phyloP scores from a whole-genome alignment of 1,140 invertebrate species.

The Pomacea maculata region DNA sequence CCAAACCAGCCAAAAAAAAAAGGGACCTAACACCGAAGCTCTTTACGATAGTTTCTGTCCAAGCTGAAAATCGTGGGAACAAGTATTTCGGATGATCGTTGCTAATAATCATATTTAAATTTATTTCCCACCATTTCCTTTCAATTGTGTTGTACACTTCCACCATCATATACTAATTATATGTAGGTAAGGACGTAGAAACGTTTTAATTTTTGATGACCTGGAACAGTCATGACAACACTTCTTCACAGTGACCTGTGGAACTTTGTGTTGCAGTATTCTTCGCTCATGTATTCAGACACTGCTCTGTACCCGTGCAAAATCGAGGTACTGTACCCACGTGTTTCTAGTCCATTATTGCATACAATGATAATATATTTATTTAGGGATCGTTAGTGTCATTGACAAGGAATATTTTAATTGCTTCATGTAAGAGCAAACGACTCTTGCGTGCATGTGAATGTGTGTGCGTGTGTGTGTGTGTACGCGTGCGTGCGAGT shows the following conservation, averaged over 20 bases:
- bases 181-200: no score
- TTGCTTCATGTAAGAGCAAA: background rate
- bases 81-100: no score
- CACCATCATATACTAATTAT: no score
- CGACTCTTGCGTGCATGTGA: background rate
- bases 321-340: conserved; percentile 21
- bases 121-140: background rate
- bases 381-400: no score
- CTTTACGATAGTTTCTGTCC: no score
- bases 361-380: no score
- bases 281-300: conserved; percentile 19
- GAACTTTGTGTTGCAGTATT: conserved; percentile 17
- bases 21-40: no score
- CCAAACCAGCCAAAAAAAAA: no score
- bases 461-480: conserved; percentile 1
- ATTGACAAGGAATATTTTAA: background rate
- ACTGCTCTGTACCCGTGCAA: conserved; percentile 17
- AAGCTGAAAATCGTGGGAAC: no score
- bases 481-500: background rate
- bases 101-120: background rate
- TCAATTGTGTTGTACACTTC: background rate
- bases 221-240: no score
- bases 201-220: no score
- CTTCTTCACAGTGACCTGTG: no score
- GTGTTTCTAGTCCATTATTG: background rate